These are phyloP conservation scores for Epistrophella euchroma DNA, from an alignment of 2,888 invertebrate genomes.

Conservation along the genomic window DNA sequence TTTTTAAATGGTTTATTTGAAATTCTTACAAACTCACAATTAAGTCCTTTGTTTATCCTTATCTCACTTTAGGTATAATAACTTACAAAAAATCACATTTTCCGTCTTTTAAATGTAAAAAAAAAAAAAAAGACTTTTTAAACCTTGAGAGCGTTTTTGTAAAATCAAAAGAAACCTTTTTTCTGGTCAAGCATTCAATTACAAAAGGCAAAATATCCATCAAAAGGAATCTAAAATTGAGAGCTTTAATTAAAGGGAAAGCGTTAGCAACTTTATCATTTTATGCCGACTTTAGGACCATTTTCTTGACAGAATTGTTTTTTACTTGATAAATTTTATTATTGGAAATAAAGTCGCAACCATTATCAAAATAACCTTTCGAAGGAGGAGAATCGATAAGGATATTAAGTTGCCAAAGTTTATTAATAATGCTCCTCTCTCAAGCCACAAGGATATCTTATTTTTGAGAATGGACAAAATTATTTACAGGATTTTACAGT, in stretches of 20 bases:
- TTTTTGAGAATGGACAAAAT: too few relatives aligned
- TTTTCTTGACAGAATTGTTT: neutral
- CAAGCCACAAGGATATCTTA: neutral
- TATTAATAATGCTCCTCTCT: neutral
- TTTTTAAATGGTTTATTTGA: neutral
- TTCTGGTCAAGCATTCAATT: neutral
- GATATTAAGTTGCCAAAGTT: neutral
- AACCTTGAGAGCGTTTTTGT: neutral
- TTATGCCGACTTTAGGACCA: neutral
- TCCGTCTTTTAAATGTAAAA: neutral
- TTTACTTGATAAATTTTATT: neutral
- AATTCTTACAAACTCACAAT: neutral
- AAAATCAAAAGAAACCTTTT: neutral
- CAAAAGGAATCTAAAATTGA: neutral
- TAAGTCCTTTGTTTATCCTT: neutral
- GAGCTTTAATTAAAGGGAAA: neutral
- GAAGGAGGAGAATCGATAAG: neutral
- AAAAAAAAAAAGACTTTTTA: neutral
- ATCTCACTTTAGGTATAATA: neutral
- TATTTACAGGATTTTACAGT: too few relatives aligned
- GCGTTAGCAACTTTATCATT: neutral
- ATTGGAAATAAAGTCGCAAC: neutral
- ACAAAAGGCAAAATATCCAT: neutral
- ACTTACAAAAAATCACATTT: neutral
- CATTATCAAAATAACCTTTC: neutral